Evolutionary conservation across 1,140 invertebrate species (phyloP), one percentile per base, ranked within the genome.

Genomic region (Nebria ingens): DNA sequence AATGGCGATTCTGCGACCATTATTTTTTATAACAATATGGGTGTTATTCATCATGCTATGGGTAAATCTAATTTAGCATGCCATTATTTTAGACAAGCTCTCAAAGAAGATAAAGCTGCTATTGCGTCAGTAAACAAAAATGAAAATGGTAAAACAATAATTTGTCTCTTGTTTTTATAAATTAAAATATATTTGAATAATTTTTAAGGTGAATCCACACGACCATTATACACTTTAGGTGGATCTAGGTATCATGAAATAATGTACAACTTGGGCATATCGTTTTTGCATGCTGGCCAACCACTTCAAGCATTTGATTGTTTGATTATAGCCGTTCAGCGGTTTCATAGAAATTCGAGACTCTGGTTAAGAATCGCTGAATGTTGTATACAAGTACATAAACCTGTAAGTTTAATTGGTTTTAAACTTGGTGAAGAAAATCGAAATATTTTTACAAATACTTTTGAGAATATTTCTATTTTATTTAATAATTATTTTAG

Each of bases 331-430:
- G 87, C 88, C 19, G 81, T 92, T 0, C 83, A 92, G 60, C 82
- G 86, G 51, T 90, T 90, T 64, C 87, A 89, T 54, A 87, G 84
- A 61, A 96, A 95, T 74, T 87, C 92, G 1, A 76, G 89, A 51
- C 76, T 97, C 2, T 98, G 94, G 94, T 70, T 96, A 22, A 78
- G 93, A 60, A 76, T 98, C 62, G 91, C 94, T 0, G 95, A 98
- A 72, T 95, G 93, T 67, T 95, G 91, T 69, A 85, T 90, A 54
- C 78, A 81, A 69, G 75, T 78, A 40, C 76, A 86, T 58, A 85
- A 86, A 76, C 66, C 75, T 51, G 84, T 86, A 71, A 74, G 68
- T 68, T n/a, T n/a, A n/a, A n/a, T n/a, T n/a, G n/a, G n/a, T n/a
- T n/a, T n/a, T n/a, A n/a, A n/a, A n/a, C n/a, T n/a, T n/a, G n/a